Evolutionary conservation across 2,797 vertebrate genomes (phyloP).

Genomic region (Lagocephalus sceleratus): DNA sequence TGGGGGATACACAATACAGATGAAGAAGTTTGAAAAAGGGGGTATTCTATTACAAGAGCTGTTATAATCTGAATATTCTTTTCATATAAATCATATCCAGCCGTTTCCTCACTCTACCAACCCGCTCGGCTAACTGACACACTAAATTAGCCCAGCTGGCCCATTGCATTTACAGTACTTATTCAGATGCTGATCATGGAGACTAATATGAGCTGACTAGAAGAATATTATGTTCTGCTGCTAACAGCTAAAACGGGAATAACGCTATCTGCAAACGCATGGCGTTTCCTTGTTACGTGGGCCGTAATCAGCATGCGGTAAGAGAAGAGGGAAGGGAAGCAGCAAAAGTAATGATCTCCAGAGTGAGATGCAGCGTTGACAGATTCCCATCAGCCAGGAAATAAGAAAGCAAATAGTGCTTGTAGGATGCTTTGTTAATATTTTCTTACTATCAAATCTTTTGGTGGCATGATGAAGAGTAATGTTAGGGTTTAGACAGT

Average conservation of each 20-base stretch:
- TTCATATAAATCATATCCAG: conserved; percentile 75
- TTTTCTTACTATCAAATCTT: conserved; percentile 50
- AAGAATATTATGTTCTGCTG: conserved; percentile 77
- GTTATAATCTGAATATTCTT: conserved; percentile 73
- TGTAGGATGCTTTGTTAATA: too few species aligned
- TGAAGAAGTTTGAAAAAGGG: conserved; percentile 48
- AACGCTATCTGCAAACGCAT: conserved; percentile 62
- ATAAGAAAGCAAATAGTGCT: too few species aligned
- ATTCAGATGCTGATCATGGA: conserved; percentile 73
- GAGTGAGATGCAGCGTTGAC: too few species aligned
- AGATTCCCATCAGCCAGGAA: too few species aligned
- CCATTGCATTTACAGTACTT: conserved; percentile 72
- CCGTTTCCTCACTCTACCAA: conserved; percentile 73
- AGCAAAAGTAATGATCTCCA: too few species aligned
- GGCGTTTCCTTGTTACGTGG: conserved; percentile 68
- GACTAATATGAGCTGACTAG: conserved; percentile 77
- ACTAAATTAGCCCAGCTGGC: conserved; percentile 74
- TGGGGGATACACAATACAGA: conserved; percentile 73
- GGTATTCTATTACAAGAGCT: conserved; percentile 66
- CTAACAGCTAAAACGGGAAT: conserved; percentile 72
- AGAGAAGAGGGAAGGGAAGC: conserved; percentile 1
- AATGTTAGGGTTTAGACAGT: conserved; percentile 59
- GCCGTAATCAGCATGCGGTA: conserved; percentile 41
- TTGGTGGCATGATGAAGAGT: conserved; percentile 49
- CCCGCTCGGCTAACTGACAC: conserved; percentile 73